Evolutionary conservation across 2,113 vertebrate genomes (phyloP).

Genomic region (Ctenodactylus gundi): DNA sequence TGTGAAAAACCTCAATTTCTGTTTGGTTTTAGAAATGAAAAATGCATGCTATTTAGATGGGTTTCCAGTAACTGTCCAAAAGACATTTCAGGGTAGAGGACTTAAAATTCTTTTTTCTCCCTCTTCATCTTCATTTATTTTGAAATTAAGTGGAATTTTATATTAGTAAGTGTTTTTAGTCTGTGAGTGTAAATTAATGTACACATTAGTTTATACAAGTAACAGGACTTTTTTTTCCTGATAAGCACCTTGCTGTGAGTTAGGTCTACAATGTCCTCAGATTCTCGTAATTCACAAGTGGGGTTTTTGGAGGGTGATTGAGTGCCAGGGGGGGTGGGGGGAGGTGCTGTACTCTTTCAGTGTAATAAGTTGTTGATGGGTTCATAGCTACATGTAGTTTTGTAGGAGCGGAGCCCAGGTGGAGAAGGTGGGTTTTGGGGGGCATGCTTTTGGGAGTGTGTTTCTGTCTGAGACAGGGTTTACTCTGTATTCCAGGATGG

Average conservation of each 20-base stretch:
- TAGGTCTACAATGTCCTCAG: not conserved
- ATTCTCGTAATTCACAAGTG: not conserved
- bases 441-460: too few relatives aligned
- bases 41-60: not conserved
- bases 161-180: not conserved
- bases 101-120: too few relatives aligned
- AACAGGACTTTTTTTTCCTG: not conserved
- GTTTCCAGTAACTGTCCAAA: not conserved
- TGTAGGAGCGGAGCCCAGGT: not conserved
- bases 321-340: too few relatives aligned
- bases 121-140: too few relatives aligned
- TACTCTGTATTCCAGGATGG: too few relatives aligned
- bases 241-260: not conserved
- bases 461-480: too few relatives aligned
- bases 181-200: not conserved
- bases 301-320: not conserved
- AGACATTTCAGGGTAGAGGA: not conserved
- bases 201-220: not conserved
- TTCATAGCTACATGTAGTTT: not conserved
- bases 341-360: not conserved
- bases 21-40: constrained; percentile 28
- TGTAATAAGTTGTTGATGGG: not conserved
- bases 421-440: not conserved
- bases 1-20: not conserved
- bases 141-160: not conserved